Evolutionary conservation across 37 sponge, comb jelly and placozoan species (phyloP), one percentile per base, ranked within the genome.

Genomic region (Hexactinellida sp.): DNA sequence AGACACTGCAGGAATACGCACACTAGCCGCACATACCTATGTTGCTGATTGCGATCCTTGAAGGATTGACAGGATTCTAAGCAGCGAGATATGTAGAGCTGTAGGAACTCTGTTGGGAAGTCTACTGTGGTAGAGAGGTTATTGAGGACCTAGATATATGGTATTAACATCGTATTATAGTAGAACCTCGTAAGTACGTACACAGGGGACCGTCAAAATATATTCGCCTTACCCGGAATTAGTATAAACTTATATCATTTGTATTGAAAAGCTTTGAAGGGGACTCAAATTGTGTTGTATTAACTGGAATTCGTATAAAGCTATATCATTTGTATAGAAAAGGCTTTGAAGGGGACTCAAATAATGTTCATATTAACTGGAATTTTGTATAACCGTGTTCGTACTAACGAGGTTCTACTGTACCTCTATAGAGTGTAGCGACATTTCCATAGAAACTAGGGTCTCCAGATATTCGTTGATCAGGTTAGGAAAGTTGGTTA

Each of bases 1-100:
- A 97, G 91, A 37, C 95, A 97, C 71, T 95, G 96, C 37, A 97
- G 86, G 54, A 97, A 97, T 38, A 97, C 99, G 89, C 99, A 97
- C 7, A 95, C 99, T 88, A 97, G 89, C 83, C 99, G 39, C 36
- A 97, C 95, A 5, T 90, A 87, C 39, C 99, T 82, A 37, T 85
- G 92, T 84, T 97, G 95, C 36, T 92, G 84, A 41, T 88, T 86
- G 54, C 93, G 93, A 76, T 97, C 99, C 38, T 92, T 88, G 24
- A 54, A 87, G 39, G 90, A 88, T 21, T 94, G 90, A 71, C 99
- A 97, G 1, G 90, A 84, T 82, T 91, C 88, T 28, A 97, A 93
- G 63, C 99, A 95, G 87, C 93, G 93, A 37, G 86, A 92, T 85
- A 97, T 97, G 87, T 97, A 97, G 35, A 94, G 89, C 54, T 95